Evolutionary conservation across 2,888 invertebrate genomes (phyloP).

Genomic region (Pachydiplax longipennis): DNA sequence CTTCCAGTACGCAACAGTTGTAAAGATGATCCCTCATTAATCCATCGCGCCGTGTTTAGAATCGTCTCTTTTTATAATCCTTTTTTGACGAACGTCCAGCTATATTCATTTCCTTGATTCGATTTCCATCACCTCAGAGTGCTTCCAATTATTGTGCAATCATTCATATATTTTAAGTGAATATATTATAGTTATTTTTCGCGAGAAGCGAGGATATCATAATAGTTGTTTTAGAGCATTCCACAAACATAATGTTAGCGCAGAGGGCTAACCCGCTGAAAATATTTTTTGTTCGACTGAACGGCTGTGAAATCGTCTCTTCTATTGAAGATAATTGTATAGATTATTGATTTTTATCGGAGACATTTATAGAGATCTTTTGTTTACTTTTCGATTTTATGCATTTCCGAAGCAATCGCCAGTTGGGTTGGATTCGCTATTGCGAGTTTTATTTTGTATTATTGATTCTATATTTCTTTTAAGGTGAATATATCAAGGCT

Average conservation of each 20-base stretch:
- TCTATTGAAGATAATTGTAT: background rate
- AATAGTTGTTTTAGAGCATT: background rate
- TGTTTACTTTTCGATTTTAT: background rate
- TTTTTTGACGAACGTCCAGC: background rate
- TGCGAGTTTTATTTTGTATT: background rate
- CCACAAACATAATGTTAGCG: background rate
- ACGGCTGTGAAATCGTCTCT: conserved; percentile 16
- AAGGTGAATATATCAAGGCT: background rate
- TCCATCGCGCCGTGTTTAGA: background rate
- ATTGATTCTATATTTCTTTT: background rate
- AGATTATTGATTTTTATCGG: too few relatives aligned
- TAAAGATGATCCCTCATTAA: background rate
- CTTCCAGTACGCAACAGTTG: background rate
- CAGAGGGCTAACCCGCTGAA: background rate
- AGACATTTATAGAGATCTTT: background rate
- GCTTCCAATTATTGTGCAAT: background rate
- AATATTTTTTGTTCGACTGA: background rate
- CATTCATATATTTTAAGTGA: background rate
- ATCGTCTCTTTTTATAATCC: background rate
- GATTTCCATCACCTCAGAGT: background rate
- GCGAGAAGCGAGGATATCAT: background rate
- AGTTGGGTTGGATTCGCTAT: background rate
- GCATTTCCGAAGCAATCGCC: background rate
- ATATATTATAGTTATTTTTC: background rate
- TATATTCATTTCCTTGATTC: background rate